Evolutionary conservation across 2,888 invertebrate species (phyloP), one percentile per base, ranked within the genome.

Genomic region (Drosophila affinis): DNA sequence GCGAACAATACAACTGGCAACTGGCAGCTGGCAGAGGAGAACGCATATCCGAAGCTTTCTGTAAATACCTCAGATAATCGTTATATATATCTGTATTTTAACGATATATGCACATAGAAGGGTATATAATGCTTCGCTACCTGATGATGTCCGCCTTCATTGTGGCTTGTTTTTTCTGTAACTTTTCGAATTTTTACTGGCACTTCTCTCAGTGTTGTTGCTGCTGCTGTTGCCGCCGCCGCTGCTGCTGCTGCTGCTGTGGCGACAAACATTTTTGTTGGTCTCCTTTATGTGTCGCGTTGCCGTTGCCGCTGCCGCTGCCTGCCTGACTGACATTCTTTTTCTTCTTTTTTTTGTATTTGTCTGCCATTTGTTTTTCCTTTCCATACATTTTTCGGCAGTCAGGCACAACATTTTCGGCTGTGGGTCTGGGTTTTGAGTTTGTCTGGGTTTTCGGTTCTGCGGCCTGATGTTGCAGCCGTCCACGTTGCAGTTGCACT

Each of bases 401-500:
- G 80, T 75, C 84, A 78, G 75, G 82, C 79, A 84, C 58, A 85
- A 84, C 84, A 84, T 83, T 83, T 79, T 82, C 61, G 72, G 62
- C 45, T 32, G 72, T 74, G 48, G 64, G 69, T 51, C 27, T 77
- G 21, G 21, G 21, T 76, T 72, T 61, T 57, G 67, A 60, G 68
- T 60, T 72, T 77, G 46, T 70, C 55, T 29, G 39, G 7, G 39
- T 57, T 70, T 59, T 59, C 55, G 68, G 71, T 46, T 44, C 75
- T 73, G 70, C 64, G 68, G 87, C 76, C 69, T 62, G 69, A 63
- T 79, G 78, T 75, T 58, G 78, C 82, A 75, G 85, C 80, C 62
- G 67, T 72, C 74, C 76, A 72, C 64, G 84, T 83, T 78, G 87
- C 87, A 73, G 81, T 88, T 88, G 87, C 79, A 88, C 78, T 78